phyloP scores from a whole-genome alignment of 2,888 invertebrate species.

The Polyommatus icarus region DNA sequence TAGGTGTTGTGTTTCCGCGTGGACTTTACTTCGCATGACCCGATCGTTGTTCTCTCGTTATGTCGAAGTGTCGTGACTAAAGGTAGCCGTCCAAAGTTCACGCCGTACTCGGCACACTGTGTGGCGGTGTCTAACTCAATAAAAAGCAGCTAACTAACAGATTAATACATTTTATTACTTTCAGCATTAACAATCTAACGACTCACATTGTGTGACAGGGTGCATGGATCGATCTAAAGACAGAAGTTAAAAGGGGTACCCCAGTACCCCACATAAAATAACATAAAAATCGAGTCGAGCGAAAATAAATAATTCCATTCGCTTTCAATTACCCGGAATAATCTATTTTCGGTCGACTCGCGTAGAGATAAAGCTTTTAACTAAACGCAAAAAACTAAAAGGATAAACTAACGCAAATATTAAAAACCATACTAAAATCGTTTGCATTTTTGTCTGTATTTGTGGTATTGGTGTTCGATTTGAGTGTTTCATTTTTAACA shows the following conservation, averaged over 20 bases:
- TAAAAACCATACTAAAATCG: constrained; percentile 30
- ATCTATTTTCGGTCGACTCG: constrained; percentile 47
- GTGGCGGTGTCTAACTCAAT: constrained; percentile 54
- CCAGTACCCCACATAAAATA: constrained; percentile 43
- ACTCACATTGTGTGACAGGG: constrained; percentile 77
- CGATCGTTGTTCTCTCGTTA: constrained; percentile 62
- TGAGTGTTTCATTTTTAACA: constrained; percentile 39
- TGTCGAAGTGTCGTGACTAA: constrained; percentile 28
- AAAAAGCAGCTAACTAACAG: constrained; percentile 34
- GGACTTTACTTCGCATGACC: constrained; percentile 74
- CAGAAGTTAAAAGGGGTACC: constrained; percentile 47
- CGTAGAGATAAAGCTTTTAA: constrained; percentile 41
- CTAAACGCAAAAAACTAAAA: constrained; percentile 39
- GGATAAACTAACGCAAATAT: constrained; percentile 31
- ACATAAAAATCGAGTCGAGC: constrained; percentile 31
- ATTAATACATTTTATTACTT: constrained; percentile 39
- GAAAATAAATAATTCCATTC: constrained; percentile 33
- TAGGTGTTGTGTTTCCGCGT: constrained; percentile 74
- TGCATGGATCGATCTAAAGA: constrained; percentile 70
- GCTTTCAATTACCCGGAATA: not conserved
- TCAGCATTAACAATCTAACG: constrained; percentile 22
- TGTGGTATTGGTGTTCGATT: constrained; percentile 34
- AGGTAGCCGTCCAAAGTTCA: constrained; percentile 55
- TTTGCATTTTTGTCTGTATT: constrained; percentile 34
- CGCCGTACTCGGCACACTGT: constrained; percentile 77